Percentiles rank a stretch among this genome's conserved stretches.
Conservation (phyloP, 2,113 vertebrate genomes). For the Dasypus novemcinctus region DNA sequence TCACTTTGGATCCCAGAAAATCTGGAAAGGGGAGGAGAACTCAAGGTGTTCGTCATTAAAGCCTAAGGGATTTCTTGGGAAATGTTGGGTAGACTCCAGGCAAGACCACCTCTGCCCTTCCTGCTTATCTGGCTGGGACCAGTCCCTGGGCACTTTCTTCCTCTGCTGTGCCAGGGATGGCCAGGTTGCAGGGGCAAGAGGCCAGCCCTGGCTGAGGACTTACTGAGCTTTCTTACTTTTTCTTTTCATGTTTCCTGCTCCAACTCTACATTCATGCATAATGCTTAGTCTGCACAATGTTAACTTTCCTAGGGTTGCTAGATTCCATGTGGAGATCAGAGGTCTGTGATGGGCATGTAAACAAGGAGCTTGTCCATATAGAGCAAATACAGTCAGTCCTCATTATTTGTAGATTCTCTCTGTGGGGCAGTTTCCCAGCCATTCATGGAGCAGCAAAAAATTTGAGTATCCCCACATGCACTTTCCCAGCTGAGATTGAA, state of each 20-base stretch:
- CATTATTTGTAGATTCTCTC: too few species aligned
- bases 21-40: neutral
- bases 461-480: too few species aligned
- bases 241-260: neutral
- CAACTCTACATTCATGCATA: neutral
- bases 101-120: neutral
- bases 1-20: neutral
- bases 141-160: neutral
- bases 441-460: too few species aligned
- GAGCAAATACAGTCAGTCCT: neutral
- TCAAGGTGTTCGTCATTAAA: neutral
- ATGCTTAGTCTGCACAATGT: neutral
- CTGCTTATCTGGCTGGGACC: neutral
- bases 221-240: neutral
- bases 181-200: neutral
- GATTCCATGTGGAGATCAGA: neutral
- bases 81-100: neutral
- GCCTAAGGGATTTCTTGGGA: neutral
- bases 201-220: neutral
- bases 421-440: too few species aligned
- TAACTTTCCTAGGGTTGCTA: neutral
- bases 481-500: too few species aligned
- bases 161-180: rapidly evolving
- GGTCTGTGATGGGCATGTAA: neutral
- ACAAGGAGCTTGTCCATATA: neutral